Conservation (phyloP, 2,797 vertebrate genomes). For the Ctenopoma kingsleyae region DNA sequence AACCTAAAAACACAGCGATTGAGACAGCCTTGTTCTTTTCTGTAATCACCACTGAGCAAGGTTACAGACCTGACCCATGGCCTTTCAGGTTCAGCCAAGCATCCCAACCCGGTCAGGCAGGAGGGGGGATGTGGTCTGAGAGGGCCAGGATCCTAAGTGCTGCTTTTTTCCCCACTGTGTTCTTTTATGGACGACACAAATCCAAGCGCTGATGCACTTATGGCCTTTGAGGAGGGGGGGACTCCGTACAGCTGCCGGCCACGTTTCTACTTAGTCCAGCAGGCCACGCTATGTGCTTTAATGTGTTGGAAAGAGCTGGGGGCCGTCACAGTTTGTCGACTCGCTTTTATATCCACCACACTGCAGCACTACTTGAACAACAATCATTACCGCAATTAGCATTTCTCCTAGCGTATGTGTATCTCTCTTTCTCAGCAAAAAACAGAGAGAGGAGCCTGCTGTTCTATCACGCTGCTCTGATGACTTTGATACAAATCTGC, state of each 20-base stretch:
- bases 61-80: constrained; percentile 67
- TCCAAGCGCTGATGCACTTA: constrained; percentile 56
- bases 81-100: constrained; percentile 72
- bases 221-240: constrained; percentile 13
- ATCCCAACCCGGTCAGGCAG: constrained; percentile 53
- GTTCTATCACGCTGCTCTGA: constrained; percentile 49
- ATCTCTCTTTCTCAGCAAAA: constrained; percentile 9
- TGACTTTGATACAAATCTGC: constrained; percentile 66
- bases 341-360: constrained; percentile 52
- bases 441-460: constrained; percentile 35
- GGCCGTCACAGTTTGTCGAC: constrained; percentile 49
- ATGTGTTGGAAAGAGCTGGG: constrained; percentile 24
- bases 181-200: constrained; percentile 69
- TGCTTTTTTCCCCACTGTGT: constrained; percentile 36
- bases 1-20: constrained; percentile 32
- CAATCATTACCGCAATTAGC: constrained; percentile 54
- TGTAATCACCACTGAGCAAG: constrained; percentile 50
- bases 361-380: constrained; percentile 31
- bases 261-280: constrained; percentile 20
- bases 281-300: constrained; percentile 24
- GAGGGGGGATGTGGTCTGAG: constrained; percentile 32
- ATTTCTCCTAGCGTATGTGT: constrained; percentile 38
- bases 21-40: constrained; percentile 47
- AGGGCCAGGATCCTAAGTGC: constrained; percentile 40
- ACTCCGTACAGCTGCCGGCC: constrained; percentile 29